Evolutionary conservation across 2,113 vertebrate species (phyloP), one percentile per base, ranked within the genome.

Genomic region (Sceloporus tristichus): DNA sequence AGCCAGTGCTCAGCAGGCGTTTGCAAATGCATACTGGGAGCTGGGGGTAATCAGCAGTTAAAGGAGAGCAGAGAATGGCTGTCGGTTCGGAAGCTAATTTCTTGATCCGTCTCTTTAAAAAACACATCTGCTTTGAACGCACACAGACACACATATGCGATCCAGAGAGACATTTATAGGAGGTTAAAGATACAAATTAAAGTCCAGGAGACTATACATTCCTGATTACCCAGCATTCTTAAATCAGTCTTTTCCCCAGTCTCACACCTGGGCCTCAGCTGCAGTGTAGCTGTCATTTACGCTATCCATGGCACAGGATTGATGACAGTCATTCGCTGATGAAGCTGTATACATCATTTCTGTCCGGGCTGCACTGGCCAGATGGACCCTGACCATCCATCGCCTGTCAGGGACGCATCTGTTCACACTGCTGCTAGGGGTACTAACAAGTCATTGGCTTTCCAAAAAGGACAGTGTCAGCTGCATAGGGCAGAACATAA

Each of bases 301-400:
- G 97, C 98, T 97, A 96, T 97, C 98, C 97, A 96, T 96, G 97
- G 98, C 96, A 94, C 92, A 98, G 97, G 98, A 99, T 99, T 99
- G 98, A 99, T 99, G 98, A 98, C 98, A 99, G 98, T 98, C 98
- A 99, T 99, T 99, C 98, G 95, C 98, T 98, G 98, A 99, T 99
- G 98, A 99, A 99, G 99, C 98, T 98, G 98, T 99, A 98, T 98
- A 98, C 98, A 99, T 99, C 98, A 99, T 99, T 98, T 98, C 98
- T 99, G 99, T 99, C 98, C 98, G 98, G 98, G 98, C 97, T 98
- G 98, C 98, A 97, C 98, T 98, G 98, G 98, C 98, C 99, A 99
- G 98, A 99, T 99, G 98, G 99, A 99, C 98, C 98, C 98, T 98
- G 98, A 98, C 98, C 98, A 99, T 99, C 99, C 98, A 99, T 99